Evolutionary conservation across 2,888 invertebrate species (phyloP), one percentile per base, ranked within the genome.

Genomic region (Lepetodrilus schrolli): DNA sequence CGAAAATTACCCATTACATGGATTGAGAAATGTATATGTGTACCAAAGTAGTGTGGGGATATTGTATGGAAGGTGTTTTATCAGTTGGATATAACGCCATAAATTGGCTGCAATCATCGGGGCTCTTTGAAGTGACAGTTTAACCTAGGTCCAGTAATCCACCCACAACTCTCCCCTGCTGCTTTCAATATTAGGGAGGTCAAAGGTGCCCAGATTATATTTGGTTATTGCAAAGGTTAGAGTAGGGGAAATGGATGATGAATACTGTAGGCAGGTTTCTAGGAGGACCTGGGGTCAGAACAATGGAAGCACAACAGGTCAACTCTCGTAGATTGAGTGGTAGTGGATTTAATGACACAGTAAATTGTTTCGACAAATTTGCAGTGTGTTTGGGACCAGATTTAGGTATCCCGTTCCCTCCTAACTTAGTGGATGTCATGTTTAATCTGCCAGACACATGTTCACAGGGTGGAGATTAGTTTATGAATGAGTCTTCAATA

Each of bases 71-170:
- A 58, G 26, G 58, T 30, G 10, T 30, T 58, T 58, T 58, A 58
- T 58, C 13, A 30, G 5, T 26, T 13, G 5, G 58, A 34, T 58
- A 30, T 8, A 30, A 58, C 58, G 17, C 34, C 58, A 58, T 58
- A 58, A 58, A 58, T 58, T 30, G 58, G 26, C 58, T 7, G 20
- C 30, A 58, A 58, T 58, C 58, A 58, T 30, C 13, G 30, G 17
- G 13, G 2, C 26, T 34, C 58, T 58, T 58, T 58, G 58, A 58
- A 30, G 26, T n/a, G 30, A 58, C 58, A 58, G 58, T 58, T 58
- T 26, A 30, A 58, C 26, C 30, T 7, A n/a, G 30, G 58, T 17
- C 13, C 13, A 8, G 58, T 58, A 58, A 58, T 58, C 13, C 58
- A 23, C 30, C 58, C 58, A 23, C 30, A 26, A n/a, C 26, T 58